Evolutionary conservation across 1,140 invertebrate species (phyloP).

Genomic region (Dolichoris vasculosae): DNA sequence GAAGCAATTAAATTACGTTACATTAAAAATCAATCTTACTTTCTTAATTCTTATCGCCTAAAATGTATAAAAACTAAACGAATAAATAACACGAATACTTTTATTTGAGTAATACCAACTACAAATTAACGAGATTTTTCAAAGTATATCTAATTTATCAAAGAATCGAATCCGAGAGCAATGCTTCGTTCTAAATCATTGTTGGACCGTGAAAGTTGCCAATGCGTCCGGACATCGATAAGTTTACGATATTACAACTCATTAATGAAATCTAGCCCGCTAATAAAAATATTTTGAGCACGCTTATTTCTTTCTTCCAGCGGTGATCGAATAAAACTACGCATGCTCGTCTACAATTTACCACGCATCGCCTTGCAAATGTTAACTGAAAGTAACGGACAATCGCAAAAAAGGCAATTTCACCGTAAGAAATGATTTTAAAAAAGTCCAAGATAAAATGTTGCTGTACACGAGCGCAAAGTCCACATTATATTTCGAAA

Average conservation of each 20-base stretch:
- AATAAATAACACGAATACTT: no score
- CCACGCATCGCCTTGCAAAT: background rate
- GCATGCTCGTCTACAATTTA: background rate
- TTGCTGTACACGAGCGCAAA: no score
- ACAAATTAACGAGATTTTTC: background rate
- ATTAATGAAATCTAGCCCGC: constrained; percentile 29
- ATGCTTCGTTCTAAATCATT: background rate
- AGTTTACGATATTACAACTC: background rate
- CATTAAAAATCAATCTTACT: background rate
- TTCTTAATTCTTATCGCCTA: background rate
- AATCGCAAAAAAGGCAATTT: no score
- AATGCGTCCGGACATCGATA: background rate
- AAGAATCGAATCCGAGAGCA: background rate
- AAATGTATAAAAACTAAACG: background rate
- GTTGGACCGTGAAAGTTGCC: background rate
- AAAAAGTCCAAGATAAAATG: background rate
- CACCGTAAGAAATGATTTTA: no score
- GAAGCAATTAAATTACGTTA: no score
- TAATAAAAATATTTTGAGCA: background rate
- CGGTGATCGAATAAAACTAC: background rate
- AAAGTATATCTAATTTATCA: background rate
- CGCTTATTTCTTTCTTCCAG: background rate
- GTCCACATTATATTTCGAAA: background rate
- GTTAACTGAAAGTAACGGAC: no score
- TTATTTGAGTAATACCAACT: background rate